Base-by-base conservation (phyloP, 2,113 vertebrate genomes). In the Choloepus hoffmanni region DNA sequence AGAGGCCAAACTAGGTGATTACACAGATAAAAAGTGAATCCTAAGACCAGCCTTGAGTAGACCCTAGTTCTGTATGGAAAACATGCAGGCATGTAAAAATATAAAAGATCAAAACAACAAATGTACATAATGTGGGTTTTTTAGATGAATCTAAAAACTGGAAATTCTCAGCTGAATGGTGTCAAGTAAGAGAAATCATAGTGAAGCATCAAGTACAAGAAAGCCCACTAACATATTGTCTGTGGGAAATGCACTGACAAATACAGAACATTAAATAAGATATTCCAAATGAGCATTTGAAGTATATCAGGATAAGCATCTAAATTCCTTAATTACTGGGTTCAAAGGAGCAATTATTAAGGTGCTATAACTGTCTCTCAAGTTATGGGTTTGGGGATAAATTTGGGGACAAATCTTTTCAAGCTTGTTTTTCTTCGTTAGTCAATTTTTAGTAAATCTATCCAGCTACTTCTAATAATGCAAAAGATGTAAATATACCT, bases 381-480 rank as follows among this genome's bases (percentile, higher is more conserved):
- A 86, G 84, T 83, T 89, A 89, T 96, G 91, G 93, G 81, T 92
- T 90, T 92, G 78, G 36, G 36, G 36, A 36, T 36, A 36, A 36
- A 36, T 36, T 36, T 36, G 36, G 65, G 85, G 45, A 88, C 65
- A 90, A 84, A 89, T 55, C 68, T 95, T 76, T 89, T 60, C 78
- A 79, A 83, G 70, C 43, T 95, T 85, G 68, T 63, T 95, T 95
- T 96, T 89, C 85, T 83, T 89, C 89, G 45, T 30, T 40, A 86
- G 90, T 63, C 85, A 93, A 85, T 62, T 89, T 92, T 89, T 26
- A 92, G 45, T 68, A 83, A 82, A 95, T 68, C 33, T 16, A 93
- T 45, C 82, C 68, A 92, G 83, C 28, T 77, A 94, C 33, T 83
- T 94, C 73, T 96, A 95, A 92, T 97, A 95, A 96, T 60, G n/a